Base-by-base conservation (phyloP, 2,888 invertebrate species). In the Orthosia gracilis region DNA sequence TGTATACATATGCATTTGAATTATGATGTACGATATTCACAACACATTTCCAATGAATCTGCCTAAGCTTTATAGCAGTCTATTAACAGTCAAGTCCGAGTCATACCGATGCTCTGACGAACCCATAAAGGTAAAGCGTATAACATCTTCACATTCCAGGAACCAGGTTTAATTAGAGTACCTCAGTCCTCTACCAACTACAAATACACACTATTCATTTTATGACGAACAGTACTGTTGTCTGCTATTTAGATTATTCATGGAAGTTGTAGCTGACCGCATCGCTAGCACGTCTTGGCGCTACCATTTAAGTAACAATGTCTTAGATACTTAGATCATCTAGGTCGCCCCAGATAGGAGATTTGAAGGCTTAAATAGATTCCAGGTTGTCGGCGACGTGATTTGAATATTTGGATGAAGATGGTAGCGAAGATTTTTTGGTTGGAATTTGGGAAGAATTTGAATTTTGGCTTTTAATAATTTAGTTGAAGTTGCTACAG, bases 281-380 rank as follows among this genome's bases (percentile, higher is more conserved):
- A 79, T 52, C 58, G 55, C 62, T 47, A 54, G 69, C 58, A 69
- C 74, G 57, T 74, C 81, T 80, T 63, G 50, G 57, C 70, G 69
- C 21, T 67, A 63, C 59, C 74, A 80, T 80, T 84, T 74, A n/a
- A 55, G 66, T 69, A 69, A 84, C 81, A 69, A 84, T 81, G 85
- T 81, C 84, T 81, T 80, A 55, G 84, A 64, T 64, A 65, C 81
- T 80, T 70, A 68, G 81, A 64, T 80, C 70, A 85, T 82, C 63
- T 78, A 71, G 54, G 70, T 77, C 83, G 61, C 66, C 57, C 66
- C 61, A 76, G 67, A 67, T 61, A 61, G 54, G 47, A 69, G 31
- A 69, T 82, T 64, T 69, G 66, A 26, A 71, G 66, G 67, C 76
- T 82, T 82, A 50, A 45, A 62, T 62, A 67, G 45, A 71, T 71